Base-by-base conservation (phyloP, 2,113 vertebrate species). In the Acanthochromis polyacanthus region DNA sequence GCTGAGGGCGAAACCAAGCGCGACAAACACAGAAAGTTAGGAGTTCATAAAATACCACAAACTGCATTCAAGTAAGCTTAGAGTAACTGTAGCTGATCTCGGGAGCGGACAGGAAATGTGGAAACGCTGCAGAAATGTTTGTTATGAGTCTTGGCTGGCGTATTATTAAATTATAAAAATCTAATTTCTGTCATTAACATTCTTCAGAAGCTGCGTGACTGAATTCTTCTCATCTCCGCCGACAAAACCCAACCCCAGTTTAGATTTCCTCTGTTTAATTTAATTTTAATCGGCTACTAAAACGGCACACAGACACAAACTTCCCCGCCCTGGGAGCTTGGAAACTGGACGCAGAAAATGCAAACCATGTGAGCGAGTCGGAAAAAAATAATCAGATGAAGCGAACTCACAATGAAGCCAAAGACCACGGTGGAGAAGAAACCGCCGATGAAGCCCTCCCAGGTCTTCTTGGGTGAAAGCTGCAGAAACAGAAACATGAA, bases 371-470 rank as follows among this genome's bases (percentile, higher is more conserved):
- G 57, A 74, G 25, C 1, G 52, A 65, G 51, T 20, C 2, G 3
- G 20, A 1, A 43, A 59, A 38, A 15, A 14, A 45, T 3, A 19
- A 10, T 30, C 30, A 50, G 3, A 52, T 5, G 0, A 25, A 14
- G 30, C 17, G 64, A 85, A 97, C 98, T 98, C 92, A 99, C 98
- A 67, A 98, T 84, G 91, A 99, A 99, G 90, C 97, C 96, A 83
- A 99, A 98, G n/a, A 97, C 81, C 83, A 99, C 96, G 0, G 98
- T 99, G 84, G 94, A 93, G 91, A 99, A 97, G 94, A 96, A 99
- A 3, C 98, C 98, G 30, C 98, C 98, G 73, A 99, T 99, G 93
- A 99, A 99, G 14, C 98, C 98, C 93, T 99, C 98, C 98, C 98
- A 99, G 30, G 98, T 99, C 93, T 99, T 99, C 93, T 99, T 99